Evolutionary conservation across 2,888 invertebrate species (phyloP).

Genomic region (Diarsia rubi): DNA sequence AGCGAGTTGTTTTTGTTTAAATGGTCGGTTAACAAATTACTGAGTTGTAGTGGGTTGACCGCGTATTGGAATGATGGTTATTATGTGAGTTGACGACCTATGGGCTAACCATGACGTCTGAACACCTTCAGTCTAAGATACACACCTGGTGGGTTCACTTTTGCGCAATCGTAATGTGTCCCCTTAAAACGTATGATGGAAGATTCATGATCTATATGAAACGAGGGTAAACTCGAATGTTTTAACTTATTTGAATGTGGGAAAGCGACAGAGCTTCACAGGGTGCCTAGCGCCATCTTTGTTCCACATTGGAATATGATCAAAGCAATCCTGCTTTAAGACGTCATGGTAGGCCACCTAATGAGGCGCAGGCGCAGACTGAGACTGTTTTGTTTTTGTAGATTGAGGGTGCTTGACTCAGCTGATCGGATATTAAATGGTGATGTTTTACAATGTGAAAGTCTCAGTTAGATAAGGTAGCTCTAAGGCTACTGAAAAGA

Average conservation of each 20-base stretch:
- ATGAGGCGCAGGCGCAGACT: conserved; percentile 27
- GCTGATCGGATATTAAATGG: conserved; percentile 18
- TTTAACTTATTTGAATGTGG: too few relatives aligned
- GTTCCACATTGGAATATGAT: too few relatives aligned
- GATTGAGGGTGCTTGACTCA: conserved; percentile 12
- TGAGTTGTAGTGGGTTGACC: conserved; percentile 71
- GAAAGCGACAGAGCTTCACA: too few relatives aligned
- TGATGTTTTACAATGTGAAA: background rate
- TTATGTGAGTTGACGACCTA: conserved; percentile 68
- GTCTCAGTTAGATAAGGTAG: background rate
- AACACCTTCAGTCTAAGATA: too few relatives aligned
- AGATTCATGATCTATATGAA: too few relatives aligned
- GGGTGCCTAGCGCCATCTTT: too few relatives aligned
- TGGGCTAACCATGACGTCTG: background rate
- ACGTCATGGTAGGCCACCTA: background rate
- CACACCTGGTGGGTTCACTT: too few relatives aligned
- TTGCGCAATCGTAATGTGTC: too few relatives aligned
- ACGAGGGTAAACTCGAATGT: too few relatives aligned
- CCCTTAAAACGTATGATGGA: too few relatives aligned
- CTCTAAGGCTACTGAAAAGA: background rate
- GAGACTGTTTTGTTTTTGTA: conserved; percentile 12
- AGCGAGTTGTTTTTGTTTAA: conserved; percentile 77
- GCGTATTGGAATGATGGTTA: conserved; percentile 69
- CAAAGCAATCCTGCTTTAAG: too few relatives aligned
- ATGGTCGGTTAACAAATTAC: conserved; percentile 80